phyloP scores from a whole-genome alignment of 1,140 invertebrate genomes.

The Riptortus pedestris region DNA sequence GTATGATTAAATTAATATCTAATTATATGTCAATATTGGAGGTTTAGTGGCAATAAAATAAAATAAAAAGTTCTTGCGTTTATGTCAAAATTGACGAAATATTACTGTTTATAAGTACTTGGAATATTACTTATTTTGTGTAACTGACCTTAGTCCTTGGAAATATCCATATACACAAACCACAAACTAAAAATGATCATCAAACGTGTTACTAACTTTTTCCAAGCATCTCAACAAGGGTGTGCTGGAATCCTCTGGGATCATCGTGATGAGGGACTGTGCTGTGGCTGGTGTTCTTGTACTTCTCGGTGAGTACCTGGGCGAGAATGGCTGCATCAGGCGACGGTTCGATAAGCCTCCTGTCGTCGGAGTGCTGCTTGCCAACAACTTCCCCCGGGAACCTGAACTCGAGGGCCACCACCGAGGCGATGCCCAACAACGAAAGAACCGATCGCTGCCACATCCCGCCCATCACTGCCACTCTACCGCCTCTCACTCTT shows the following conservation, averaged over 20 bases:
- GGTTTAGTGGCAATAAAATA: too few relatives aligned
- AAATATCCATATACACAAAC: too few relatives aligned
- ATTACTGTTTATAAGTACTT: too few relatives aligned
- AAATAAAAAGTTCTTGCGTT: too few relatives aligned
- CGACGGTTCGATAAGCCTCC: conserved; percentile 24
- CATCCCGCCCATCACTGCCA: conserved; percentile 23
- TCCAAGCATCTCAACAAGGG: conserved; percentile 68
- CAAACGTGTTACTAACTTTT: conserved; percentile 52
- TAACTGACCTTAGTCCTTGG: too few relatives aligned
- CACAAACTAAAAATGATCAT: too few relatives aligned
- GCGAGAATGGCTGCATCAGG: conserved; percentile 43
- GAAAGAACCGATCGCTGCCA: conserved; percentile 13
- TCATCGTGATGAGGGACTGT: conserved; percentile 31
- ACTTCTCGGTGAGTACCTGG: conserved; percentile 49
- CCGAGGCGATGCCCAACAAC: conserved; percentile 8
- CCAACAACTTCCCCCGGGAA: conserved; percentile 29
- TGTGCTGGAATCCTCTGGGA: conserved; percentile 47
- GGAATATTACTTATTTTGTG: too few relatives aligned
- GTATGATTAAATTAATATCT: too few relatives aligned
- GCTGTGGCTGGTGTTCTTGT: conserved; percentile 45
- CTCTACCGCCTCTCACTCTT: neutral
- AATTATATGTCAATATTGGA: too few relatives aligned
- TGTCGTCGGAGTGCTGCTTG: conserved; percentile 32
- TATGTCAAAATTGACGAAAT: too few relatives aligned
- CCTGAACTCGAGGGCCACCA: conserved; percentile 25